A percentile compares a stretch with the other conserved stretches of the same genome.
These are phyloP conservation scores for Schrankia costaestrigalis DNA, from an alignment of 2,888 invertebrate species.

Conservation along the genomic window DNA sequence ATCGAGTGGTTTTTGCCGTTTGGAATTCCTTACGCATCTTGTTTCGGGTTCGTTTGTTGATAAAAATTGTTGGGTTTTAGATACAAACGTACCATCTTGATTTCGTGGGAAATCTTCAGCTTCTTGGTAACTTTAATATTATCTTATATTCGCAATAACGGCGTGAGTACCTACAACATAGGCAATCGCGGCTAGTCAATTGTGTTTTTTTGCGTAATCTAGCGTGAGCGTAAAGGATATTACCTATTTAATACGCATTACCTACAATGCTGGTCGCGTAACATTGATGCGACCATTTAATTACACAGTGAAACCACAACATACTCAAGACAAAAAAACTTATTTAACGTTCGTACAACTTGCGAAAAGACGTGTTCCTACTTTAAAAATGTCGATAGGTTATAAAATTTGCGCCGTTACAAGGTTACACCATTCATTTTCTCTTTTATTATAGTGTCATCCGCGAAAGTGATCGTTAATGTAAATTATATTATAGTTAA, in stretches of 20 bases:
- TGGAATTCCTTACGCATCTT: constrained; percentile 72
- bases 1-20: constrained; percentile 74
- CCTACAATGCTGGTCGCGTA: constrained; percentile 29
- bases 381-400: constrained; percentile 24
- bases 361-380: constrained; percentile 18
- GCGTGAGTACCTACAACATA: constrained; percentile 10
- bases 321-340: constrained; percentile 21
- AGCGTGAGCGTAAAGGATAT: constrained; percentile 32
- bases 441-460: constrained; percentile 39
- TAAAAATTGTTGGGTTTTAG: constrained; percentile 37
- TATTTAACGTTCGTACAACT: constrained; percentile 20
- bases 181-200: constrained; percentile 14
- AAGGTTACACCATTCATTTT: constrained; percentile 35
- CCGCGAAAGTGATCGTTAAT: constrained; percentile 36
- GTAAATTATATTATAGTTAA: no score
- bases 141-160: no score
- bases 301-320: constrained; percentile 23
- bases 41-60: constrained; percentile 61
- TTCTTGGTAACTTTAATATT: not conserved
- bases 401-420: constrained; percentile 28
- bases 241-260: constrained; percentile 41
- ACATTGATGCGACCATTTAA: constrained; percentile 42
- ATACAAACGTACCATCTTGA: constrained; percentile 33
- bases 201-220: constrained; percentile 26
- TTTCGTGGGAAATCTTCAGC: constrained; percentile 37